Base-by-base conservation (phyloP, 2,888 invertebrate species). In the Falcaria lacertinaria region DNA sequence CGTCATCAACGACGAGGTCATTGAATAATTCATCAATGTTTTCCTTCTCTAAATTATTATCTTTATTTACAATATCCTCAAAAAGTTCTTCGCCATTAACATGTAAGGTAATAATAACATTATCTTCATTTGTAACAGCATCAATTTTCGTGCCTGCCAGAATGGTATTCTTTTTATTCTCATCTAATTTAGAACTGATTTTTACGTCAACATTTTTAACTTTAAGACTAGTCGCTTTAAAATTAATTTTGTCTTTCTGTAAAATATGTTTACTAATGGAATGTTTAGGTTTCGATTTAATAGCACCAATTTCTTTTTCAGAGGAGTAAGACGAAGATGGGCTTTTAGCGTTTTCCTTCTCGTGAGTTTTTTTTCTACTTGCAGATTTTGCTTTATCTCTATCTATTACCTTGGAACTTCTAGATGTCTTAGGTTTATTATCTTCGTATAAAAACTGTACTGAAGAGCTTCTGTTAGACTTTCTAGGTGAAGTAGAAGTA, bases 271-370 rank as follows among this genome's bases (percentile, higher is more conserved):
- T 85, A 74, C 65, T 80, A 79, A 60, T 84, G 89, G 89, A 89
- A 88, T 89, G 89, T 85, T 85, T 87, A 68, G 77, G 63, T 87
- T 88, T 89, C 71, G 79, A 74, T 79, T 76, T 88, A 79, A 76
- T 85, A 89, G 89, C 88, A 89, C 88, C 88, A 85, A 74, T 81
- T 54, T 88, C 86, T 72, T 76, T 85, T 45, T 76, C 78, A 57
- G 66, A 45, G 48, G 64, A 64, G 59, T 73, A 66, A 45, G 73
- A 69, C 39, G 72, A 65, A 45, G 75, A 64, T 45, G 64, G 47
- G 54, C 57, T 70, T 65, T 82, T 87, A 1, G 72, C 57, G 59
- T 80, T 85, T 62, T 87, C 88, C 50, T 84, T 86, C 50, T 86
- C 87, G 50, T 77, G 64, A 53, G 70, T 82, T 47, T 74, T 80